Evolutionary conservation across 2,113 vertebrate genomes (phyloP).

Genomic region (Agelaius phoeniceus): DNA sequence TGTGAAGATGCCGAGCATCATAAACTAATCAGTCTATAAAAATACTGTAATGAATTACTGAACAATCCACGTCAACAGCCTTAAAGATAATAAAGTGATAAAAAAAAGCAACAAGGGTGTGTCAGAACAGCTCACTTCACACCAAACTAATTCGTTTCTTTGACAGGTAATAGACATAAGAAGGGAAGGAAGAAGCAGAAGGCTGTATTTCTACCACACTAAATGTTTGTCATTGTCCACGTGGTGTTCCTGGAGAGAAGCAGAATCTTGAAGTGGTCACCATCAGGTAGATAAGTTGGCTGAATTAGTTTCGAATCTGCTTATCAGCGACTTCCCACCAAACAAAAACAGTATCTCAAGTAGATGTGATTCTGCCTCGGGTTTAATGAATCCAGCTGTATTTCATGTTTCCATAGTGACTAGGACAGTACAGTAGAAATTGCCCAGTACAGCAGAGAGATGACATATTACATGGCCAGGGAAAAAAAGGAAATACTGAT

Average conservation of each 20-base stretch:
- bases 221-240: background rate
- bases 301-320: background rate
- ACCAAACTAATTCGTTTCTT: background rate
- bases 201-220: background rate
- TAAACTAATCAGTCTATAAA: conserved; percentile 12
- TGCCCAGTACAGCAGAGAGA: background rate
- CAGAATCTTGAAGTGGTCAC: background rate
- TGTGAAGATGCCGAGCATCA: background rate
- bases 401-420: background rate
- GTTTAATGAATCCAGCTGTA: background rate
- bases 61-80: background rate
- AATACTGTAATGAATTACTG: background rate
- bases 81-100: conserved; percentile 2
- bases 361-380: background rate
- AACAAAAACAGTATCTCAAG: background rate
- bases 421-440: background rate
- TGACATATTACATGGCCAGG: background rate
- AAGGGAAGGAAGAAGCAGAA: background rate
- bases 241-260: background rate
- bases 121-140: background rate
- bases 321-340: background rate
- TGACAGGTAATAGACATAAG: background rate
- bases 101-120: background rate
- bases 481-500: background rate
- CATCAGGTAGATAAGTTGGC: background rate